Percentiles rank a stretch among this genome's conserved stretches.
phyloP scores from a whole-genome alignment of 2,888 invertebrate species.

The Macrostomum cliftonense region DNA sequence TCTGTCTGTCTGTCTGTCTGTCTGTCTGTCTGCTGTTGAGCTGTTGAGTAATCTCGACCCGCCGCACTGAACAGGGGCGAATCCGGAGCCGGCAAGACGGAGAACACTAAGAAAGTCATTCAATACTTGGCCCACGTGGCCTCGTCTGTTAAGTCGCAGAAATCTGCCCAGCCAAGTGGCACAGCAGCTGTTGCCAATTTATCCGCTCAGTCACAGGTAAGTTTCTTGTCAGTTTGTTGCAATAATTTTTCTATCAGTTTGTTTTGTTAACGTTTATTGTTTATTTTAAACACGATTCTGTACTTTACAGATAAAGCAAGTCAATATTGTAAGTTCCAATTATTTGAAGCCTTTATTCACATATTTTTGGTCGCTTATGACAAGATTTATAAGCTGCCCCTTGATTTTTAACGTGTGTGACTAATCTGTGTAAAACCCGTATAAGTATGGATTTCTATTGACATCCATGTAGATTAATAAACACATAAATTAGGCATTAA shows the following conservation, averaged over 20 bases:
- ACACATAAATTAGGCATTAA: too few relatives aligned
- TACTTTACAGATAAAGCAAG: conserved; percentile 30
- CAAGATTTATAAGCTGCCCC: too few relatives aligned
- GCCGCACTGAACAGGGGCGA: conserved; percentile 57
- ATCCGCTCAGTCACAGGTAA: conserved; percentile 9
- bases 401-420: too few relatives aligned
- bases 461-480: too few relatives aligned
- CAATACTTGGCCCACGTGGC: conserved; percentile 98
- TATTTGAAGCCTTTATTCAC: not conserved
- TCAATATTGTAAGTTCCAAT: conserved; percentile 32
- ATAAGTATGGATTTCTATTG: too few relatives aligned
- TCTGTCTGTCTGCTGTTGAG: too few relatives aligned
- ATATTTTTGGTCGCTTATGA: too few relatives aligned
- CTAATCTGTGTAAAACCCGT: too few relatives aligned
- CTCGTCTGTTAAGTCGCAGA: conserved; percentile 48
- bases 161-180: conserved; percentile 1
- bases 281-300: conserved; percentile 16
- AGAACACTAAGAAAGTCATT: conserved; percentile 99
- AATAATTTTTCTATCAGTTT: conserved; percentile 6
- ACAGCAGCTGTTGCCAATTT: conserved; percentile 2
- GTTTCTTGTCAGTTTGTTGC: too few relatives aligned
- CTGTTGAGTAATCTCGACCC: too few relatives aligned
- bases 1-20: too few relatives aligned
- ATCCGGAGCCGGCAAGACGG: conserved; percentile 99
- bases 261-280: too few relatives aligned